Base-by-base conservation (phyloP, 2,888 invertebrate species). In the Cylindroiulus punctatus region DNA sequence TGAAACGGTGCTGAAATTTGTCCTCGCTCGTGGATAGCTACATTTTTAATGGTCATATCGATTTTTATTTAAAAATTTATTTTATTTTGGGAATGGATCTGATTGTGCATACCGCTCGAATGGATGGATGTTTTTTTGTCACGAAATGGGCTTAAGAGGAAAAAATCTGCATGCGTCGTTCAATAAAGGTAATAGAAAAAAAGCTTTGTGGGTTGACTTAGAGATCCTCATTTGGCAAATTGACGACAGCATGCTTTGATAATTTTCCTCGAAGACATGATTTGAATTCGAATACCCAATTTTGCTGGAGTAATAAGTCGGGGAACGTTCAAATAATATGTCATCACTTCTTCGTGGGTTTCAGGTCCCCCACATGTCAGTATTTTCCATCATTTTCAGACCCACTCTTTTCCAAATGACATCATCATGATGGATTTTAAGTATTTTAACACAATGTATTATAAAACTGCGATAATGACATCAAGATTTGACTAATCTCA, bases 51-150 rank as follows among this genome's bases (percentile, higher is more conserved):
- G 57, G 57, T 5, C 12, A n/a, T 57, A 57, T 57, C 22, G 57
- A 57, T 57, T 57, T 57, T 57, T 22, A 57, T 57, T 57, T 57
- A 57, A 57, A 57, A 57, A 57, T 57, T 57, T 22, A 57, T 57
- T 57, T n/a, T 57, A 57, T 57, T 57, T 57, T 22, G 22, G 22
- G 22, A 57, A 57, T 57, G 57, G 57, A 57, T 57, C 57, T 57
- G 57, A 57, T 57, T 22, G 57, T 57, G 57, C 57, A 57, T 57
- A 57, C 57, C 1, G 7, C 7, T 10, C 22, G 22, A 22, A 22
- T 22, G 57, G 57, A 57, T 57, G 57, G 57, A 57, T 57, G 57
- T n/a, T 57, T 22, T 22, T 57, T 57, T 22, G 57, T 57, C 22
- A 57, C 57, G 57, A 57, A 22, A 57, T 22, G 57, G 57, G 47